Conservation (phyloP, 1,140 invertebrate species). For the Pseudachorutes palmiensis region DNA sequence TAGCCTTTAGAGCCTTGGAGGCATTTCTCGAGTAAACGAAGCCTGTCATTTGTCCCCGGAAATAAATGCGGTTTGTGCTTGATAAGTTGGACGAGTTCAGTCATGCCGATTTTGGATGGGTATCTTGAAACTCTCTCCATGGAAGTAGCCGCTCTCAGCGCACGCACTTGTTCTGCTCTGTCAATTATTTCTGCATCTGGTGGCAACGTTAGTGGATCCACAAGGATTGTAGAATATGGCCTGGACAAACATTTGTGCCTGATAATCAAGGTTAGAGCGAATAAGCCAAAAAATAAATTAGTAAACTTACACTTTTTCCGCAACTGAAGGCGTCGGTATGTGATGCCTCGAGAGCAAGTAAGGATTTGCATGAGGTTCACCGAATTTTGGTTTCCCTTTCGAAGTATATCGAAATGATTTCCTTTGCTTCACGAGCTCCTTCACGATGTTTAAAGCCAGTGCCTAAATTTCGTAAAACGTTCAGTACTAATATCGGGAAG, state of each 20-base stretch:
- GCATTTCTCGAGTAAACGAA: neutral
- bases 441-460: too few relatives aligned
- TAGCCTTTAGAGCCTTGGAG: neutral
- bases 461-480: neutral
- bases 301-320: neutral
- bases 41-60: neutral
- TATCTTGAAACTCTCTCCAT: neutral
- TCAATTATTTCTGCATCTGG: neutral
- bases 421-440: neutral
- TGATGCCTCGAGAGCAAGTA: neutral
- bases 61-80: neutral
- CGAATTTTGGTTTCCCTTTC: neutral
- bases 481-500: too few relatives aligned
- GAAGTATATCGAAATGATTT: neutral
- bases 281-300: too few relatives aligned
- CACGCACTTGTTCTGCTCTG: neutral
- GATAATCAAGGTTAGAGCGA: neutral
- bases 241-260: neutral
- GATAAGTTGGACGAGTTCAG: neutral
- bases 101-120: neutral
- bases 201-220: neutral
- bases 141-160: neutral
- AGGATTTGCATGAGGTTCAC: neutral
- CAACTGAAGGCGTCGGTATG: neutral
- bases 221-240: neutral